Conservation (phyloP, 2,113 vertebrate species). For the Tylochromis polylepis region DNA sequence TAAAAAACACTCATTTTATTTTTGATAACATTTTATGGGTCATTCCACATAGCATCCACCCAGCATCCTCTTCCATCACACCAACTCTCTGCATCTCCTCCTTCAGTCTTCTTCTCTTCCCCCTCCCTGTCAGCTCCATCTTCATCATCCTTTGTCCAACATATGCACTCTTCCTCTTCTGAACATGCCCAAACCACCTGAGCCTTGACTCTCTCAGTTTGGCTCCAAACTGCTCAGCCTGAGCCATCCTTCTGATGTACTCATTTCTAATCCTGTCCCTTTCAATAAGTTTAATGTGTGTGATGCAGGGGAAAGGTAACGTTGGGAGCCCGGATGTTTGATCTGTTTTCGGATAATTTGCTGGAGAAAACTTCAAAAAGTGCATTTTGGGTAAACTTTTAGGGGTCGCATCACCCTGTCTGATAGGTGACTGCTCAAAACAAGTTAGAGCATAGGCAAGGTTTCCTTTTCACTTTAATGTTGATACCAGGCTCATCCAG, state of each 20-base stretch:
- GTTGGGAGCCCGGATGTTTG: neutral
- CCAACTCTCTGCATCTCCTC: neutral
- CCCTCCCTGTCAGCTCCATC: neutral
- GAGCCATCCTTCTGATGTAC: neutral
- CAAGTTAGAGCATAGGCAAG: neutral
- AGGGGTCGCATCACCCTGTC: neutral
- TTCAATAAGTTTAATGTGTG: neutral
- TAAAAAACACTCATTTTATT: neutral
- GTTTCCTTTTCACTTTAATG: neutral
- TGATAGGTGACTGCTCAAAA: neutral
- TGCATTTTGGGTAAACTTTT: neutral
- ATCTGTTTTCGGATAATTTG: neutral
- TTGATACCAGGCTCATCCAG: neutral
- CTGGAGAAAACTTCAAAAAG: neutral
- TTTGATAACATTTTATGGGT: neutral
- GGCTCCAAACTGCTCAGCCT: neutral
- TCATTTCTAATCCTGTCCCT: neutral
- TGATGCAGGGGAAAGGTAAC: neutral
- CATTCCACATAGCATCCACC: neutral
- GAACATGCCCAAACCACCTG: neutral
- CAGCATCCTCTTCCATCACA: neutral
- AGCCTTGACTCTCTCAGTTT: neutral
- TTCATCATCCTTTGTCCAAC: neutral
- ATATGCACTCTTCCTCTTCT: neutral
- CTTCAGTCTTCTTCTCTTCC: neutral